Evolutionary conservation across 2,113 vertebrate genomes (phyloP).

Genomic region (Gobiocypris rarus): DNA sequence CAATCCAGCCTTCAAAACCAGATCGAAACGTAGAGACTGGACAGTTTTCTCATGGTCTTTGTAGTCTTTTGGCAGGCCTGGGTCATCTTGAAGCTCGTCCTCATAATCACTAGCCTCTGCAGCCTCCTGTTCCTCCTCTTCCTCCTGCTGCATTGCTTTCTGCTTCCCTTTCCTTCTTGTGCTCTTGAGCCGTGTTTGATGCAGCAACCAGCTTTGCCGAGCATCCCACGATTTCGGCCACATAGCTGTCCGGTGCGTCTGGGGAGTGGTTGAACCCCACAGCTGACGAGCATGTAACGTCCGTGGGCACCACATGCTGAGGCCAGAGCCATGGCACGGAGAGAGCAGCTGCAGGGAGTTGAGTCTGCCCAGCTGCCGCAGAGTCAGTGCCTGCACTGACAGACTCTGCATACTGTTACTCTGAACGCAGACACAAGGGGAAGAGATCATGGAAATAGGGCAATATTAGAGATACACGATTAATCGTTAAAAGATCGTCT

Average conservation of each 20-base stretch:
- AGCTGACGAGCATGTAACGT: constrained; percentile 71
- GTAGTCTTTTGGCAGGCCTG: constrained; percentile 80
- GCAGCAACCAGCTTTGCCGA: constrained; percentile 64
- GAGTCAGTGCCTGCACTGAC: constrained; percentile 68
- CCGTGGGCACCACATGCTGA: constrained; percentile 69
- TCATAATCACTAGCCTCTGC: constrained; percentile 76
- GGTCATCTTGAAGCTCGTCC: constrained; percentile 77
- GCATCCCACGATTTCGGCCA: constrained; percentile 55
- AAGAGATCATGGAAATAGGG: background rate
- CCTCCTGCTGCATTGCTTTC: constrained; percentile 65
- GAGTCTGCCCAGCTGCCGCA: constrained; percentile 72
- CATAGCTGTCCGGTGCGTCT: constrained; percentile 56
- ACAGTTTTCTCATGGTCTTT: constrained; percentile 90
- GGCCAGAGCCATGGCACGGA: constrained; percentile 60
- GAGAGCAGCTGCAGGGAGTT: constrained; percentile 65
- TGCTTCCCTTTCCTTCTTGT: constrained; percentile 77
- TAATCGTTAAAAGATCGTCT: too few relatives aligned
- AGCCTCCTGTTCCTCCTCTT: constrained; percentile 71
- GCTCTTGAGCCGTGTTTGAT: constrained; percentile 83
- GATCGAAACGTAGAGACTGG: constrained; percentile 87
- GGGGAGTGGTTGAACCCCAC: constrained; percentile 62
- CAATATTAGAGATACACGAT: too few relatives aligned
- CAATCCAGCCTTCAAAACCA: constrained; percentile 88
- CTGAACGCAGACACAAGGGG: background rate
- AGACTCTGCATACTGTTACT: constrained; percentile 70